Evolutionary conservation across 2,797 vertebrate genomes (phyloP).

Genomic region (Coregonus suidteri): DNA sequence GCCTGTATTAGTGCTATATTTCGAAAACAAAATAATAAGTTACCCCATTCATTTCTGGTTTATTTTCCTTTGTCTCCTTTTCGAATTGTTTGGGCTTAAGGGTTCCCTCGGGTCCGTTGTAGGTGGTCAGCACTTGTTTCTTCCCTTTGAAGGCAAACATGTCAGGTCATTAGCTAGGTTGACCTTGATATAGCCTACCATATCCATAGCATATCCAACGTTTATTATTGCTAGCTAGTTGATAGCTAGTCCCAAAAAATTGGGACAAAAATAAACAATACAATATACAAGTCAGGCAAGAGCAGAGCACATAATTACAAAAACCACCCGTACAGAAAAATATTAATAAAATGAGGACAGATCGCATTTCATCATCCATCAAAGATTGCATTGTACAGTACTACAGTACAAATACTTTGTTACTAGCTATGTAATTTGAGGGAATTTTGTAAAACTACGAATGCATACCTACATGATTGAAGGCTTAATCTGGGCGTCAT

Average conservation of each 20-base stretch:
- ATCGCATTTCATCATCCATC: no score
- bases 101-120: constrained; percentile 46
- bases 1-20: neutral
- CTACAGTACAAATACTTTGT: no score
- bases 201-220: neutral
- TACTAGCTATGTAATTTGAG: no score
- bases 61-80: constrained; percentile 81
- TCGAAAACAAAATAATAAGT: neutral
- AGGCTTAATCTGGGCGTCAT: no score
- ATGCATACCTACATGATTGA: no score
- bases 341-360: no score
- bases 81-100: constrained; percentile 54
- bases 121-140: constrained; percentile 72
- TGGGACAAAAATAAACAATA: no score
- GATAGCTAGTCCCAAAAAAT: neutral
- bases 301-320: no score
- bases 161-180: neutral
- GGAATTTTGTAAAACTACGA: no score
- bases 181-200: neutral
- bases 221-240: neutral
- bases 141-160: constrained; percentile 72
- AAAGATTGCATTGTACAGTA: no score
- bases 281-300: no score
- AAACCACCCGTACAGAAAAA: no score
- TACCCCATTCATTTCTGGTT: constrained; percentile 78